Conservation (phyloP, 2,888 invertebrate species). For the Pristionchus japonicus region DNA sequence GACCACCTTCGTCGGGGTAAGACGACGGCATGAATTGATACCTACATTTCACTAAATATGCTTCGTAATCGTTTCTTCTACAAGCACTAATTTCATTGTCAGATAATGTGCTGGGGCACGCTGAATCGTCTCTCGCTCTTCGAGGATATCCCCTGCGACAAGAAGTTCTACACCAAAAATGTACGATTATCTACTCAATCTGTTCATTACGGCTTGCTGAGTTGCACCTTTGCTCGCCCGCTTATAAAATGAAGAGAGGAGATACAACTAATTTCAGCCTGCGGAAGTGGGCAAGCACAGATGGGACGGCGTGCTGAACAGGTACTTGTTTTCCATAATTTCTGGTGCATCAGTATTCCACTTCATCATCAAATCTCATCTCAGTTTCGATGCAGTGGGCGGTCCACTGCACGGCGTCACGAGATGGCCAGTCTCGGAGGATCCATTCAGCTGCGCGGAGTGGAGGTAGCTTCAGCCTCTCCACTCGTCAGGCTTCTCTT, state of each 20-base stretch:
- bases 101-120: constrained; percentile 17
- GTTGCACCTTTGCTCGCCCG: no score
- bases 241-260: no score
- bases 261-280: neutral
- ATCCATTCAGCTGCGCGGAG: neutral
- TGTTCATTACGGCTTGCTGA: neutral
- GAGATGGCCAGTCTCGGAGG: neutral
- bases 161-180: neutral
- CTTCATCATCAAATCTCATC: no score
- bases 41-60: no score
- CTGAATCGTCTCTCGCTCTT: constrained; percentile 12
- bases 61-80: no score
- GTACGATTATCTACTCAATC: neutral
- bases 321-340: neutral
- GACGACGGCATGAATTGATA: neutral
- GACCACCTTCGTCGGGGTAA: neutral
- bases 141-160: neutral
- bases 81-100: neutral
- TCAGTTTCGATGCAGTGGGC: neutral
- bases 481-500: no score
- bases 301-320: neutral
- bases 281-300: neutral
- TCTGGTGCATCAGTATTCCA: no score
- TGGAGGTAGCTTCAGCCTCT: no score
- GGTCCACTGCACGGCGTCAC: neutral